Conservation (phyloP, 1,140 invertebrate genomes). For the Thaumatotibia leucotreta region DNA sequence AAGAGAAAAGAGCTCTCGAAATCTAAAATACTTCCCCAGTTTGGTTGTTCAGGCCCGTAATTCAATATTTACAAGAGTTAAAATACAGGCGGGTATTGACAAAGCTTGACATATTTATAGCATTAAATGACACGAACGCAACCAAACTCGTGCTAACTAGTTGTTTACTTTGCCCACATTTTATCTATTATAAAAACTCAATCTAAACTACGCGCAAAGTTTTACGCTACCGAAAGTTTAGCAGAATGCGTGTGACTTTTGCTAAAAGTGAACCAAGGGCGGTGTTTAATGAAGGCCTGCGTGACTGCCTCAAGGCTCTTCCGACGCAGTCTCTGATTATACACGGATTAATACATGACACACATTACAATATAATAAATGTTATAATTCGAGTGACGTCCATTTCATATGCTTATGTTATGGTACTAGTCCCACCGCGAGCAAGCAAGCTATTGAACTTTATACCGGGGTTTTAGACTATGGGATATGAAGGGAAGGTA, state of each 20-base stretch:
- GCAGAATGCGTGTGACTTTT: slow-evolving; percentile 4
- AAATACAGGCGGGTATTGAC: no score
- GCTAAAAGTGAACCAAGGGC: slow-evolving; percentile 1
- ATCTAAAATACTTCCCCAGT: no score
- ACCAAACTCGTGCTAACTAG: neutral
- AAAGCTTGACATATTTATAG: neutral
- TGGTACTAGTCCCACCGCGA: no score
- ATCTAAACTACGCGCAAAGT: neutral
- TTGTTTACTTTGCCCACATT: neutral
- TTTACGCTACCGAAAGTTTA: neutral
- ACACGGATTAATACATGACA: neutral
- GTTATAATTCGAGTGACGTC: no score
- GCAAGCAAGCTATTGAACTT: no score
- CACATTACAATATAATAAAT: slow-evolving; percentile 4
- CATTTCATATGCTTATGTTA: no score
- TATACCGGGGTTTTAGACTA: no score
- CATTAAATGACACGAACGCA: neutral
- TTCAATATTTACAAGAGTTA: no score
- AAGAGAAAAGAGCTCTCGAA: no score
- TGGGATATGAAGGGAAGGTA: no score
- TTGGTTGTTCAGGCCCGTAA: no score
- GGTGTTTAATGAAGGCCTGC: slow-evolving; percentile 8
- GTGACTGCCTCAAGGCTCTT: slow-evolving; percentile 5
- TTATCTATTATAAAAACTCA: neutral
- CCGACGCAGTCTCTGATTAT: neutral